Base-by-base conservation (phyloP, 2,797 vertebrate genomes). In the Xyrichtys novacula region DNA sequence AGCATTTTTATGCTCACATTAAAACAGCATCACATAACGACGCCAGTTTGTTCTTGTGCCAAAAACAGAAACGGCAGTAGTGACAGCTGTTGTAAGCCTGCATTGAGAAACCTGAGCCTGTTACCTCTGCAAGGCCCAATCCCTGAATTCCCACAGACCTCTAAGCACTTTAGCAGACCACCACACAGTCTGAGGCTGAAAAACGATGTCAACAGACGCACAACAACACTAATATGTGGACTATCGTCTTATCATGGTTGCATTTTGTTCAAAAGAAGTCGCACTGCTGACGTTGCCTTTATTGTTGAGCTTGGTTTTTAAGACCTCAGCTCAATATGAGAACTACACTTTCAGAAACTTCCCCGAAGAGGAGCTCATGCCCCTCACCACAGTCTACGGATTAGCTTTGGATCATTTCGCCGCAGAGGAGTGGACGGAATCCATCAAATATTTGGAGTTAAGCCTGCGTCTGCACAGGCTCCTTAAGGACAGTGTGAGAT, bases 391-490 rank as follows among this genome's bases (percentile, higher is more conserved):
- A 20, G 94, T 92, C 4, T 96, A 96, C 65, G 83, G 89, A 17
- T 71, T 89, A 57, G 96, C 94, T 39, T 80, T 96, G 89, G 93
- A 94, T 47, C 89, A 83, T 68, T 96, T 95, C 82, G 93, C 92
- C 66, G 92, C 84, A 0, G 90, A 92, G 76, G 88, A 87, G 67
- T 97, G 96, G 96, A 89, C 85, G n/a, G 94, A 95, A n/a, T 93
- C 95, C 36, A 90, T 91, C 29, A 87, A 65, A n/a, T 89, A 78
- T 77, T 84, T 97, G 86, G 95, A 96, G 74, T 75, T 92, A 42
- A 95, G 95, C 32, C 80, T 96, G 86, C 94, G 96, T 61, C 87
- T 97, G 12, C 91, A 93, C 75, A 85, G 96, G 42, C 88, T 96
- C 16, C 91, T 96, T 11, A 92, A 80, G 14, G 95, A 96, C 91